phyloP scores from a whole-genome alignment of 30 jellyfish, hydroid and myxozoan genomes.

The Hydractinia echinata region DNA sequence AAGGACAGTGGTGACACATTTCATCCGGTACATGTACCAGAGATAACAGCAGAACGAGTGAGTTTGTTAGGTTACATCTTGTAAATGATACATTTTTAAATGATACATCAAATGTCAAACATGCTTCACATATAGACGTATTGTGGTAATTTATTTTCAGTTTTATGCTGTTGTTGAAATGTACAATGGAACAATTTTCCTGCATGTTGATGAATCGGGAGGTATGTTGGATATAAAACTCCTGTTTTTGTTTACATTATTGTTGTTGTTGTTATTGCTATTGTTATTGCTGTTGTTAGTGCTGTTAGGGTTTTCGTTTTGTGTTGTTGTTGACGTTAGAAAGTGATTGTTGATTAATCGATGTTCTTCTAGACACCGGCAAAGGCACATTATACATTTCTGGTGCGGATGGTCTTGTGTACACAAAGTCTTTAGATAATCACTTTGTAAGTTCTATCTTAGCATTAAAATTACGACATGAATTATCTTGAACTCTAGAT shows the following conservation, averaged over 20 bases:
- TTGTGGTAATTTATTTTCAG: conserved; percentile 30
- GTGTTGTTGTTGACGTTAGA: no score
- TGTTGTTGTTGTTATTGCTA: neutral
- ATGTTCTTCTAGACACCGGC: conserved; percentile 57
- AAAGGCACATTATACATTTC: conserved; percentile 79
- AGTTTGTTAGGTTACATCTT: neutral
- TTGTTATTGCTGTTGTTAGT: no score
- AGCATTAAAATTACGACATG: no score
- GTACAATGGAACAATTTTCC: conserved; percentile 75
- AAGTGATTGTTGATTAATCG: no score
- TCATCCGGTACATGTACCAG: conserved; percentile 68
- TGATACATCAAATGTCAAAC: no score
- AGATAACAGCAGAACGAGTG: conserved; percentile 71
- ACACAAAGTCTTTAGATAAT: conserved; percentile 58
- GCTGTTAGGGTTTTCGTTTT: no score
- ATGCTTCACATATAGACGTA: neutral
- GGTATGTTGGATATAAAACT: conserved; percentile 22
- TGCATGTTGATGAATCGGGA: conserved; percentile 77
- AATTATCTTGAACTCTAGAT: no score
- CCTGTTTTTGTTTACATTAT: neutral
- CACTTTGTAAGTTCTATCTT: conserved; percentile 59
- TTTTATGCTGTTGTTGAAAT: conserved; percentile 78
- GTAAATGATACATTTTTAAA: no score
- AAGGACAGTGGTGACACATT: conserved; percentile 72
- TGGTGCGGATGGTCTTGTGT: conserved; percentile 68